These are phyloP conservation scores for Phylloscopus collybita DNA, from an alignment of 2,797 vertebrate species.

Conservation along the genomic window DNA sequence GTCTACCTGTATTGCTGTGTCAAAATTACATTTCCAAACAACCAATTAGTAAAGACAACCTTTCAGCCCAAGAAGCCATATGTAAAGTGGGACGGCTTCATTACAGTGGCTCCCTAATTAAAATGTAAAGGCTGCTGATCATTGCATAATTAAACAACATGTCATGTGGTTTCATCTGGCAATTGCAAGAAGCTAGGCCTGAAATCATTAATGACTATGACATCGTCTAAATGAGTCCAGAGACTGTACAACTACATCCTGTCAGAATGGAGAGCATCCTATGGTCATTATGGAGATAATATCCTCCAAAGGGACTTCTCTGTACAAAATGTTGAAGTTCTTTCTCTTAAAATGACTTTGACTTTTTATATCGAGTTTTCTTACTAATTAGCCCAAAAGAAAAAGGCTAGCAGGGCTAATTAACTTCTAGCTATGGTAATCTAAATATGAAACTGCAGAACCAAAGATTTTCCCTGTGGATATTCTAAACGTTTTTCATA, in stretches of 20 bases:
- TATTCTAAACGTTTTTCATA: constrained; percentile 12
- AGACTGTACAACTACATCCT: constrained; percentile 22
- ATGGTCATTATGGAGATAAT: constrained; percentile 68
- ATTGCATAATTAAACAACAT: constrained; percentile 80
- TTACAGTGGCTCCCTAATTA: constrained; percentile 78
- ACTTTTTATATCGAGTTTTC: constrained; percentile 66
- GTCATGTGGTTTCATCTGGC: constrained; percentile 65
- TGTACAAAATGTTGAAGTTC: constrained; percentile 36
- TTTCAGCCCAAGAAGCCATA: constrained; percentile 64
- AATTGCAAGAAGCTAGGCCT: constrained; percentile 45
- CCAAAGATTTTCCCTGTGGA: constrained; percentile 49
- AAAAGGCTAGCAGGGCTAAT: constrained; percentile 72
- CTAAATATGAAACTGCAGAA: constrained; percentile 58
- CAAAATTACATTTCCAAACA: constrained; percentile 76
- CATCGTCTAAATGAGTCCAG: constrained; percentile 45
- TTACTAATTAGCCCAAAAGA: constrained; percentile 76
- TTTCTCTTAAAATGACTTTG: constrained; percentile 60
- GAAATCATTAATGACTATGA: constrained; percentile 54
- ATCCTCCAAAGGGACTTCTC: constrained; percentile 59
- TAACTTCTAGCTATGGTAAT: constrained; percentile 69
- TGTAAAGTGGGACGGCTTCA: constrained; percentile 68
- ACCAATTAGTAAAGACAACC: constrained; percentile 79
- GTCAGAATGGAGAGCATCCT: constrained; percentile 50
- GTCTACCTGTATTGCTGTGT: constrained; percentile 67
- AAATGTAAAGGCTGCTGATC: constrained; percentile 82